phyloP scores from a whole-genome alignment of 2,888 invertebrate genomes.

The Nebria brevicollis region DNA sequence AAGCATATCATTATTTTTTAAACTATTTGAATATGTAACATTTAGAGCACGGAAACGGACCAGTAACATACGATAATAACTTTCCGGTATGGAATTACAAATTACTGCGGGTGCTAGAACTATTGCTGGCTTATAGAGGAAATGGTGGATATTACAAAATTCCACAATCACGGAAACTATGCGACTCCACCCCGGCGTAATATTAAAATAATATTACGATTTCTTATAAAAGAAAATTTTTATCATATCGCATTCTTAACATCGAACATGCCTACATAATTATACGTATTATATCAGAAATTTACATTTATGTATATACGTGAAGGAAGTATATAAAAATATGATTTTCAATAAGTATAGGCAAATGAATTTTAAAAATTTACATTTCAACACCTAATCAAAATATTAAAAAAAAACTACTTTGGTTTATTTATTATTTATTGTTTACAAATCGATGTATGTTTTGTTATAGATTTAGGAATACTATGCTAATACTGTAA shows the following conservation, averaged over 20 bases:
- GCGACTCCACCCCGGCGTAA: not conserved
- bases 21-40: slow-evolving; percentile 13
- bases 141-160: slow-evolving; percentile 19
- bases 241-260: not conserved
- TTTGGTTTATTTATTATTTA: too few species aligned
- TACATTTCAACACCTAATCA: too few species aligned
- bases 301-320: too few species aligned
- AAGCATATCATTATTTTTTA: slow-evolving; percentile 10
- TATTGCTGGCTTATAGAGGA: slow-evolving; percentile 4
- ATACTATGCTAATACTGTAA: not conserved
- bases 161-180: slow-evolving; percentile 20
- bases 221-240: not conserved
- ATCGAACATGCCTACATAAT: not conserved
- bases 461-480: not conserved
- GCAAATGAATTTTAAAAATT: too few species aligned
- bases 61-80: slow-evolving; percentile 26
- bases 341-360: too few species aligned
- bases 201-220: not conserved
- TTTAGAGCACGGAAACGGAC: slow-evolving; percentile 8
- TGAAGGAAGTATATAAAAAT: too few species aligned
- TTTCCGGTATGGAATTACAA: slow-evolving; percentile 21
- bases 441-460: not conserved
- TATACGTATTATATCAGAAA: too few species aligned
- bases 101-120: slow-evolving; percentile 6
- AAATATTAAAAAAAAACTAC: too few species aligned